These are phyloP conservation scores for Cyanoderma ruficeps DNA, from an alignment of 2,113 vertebrate species.

Conservation along the genomic window DNA sequence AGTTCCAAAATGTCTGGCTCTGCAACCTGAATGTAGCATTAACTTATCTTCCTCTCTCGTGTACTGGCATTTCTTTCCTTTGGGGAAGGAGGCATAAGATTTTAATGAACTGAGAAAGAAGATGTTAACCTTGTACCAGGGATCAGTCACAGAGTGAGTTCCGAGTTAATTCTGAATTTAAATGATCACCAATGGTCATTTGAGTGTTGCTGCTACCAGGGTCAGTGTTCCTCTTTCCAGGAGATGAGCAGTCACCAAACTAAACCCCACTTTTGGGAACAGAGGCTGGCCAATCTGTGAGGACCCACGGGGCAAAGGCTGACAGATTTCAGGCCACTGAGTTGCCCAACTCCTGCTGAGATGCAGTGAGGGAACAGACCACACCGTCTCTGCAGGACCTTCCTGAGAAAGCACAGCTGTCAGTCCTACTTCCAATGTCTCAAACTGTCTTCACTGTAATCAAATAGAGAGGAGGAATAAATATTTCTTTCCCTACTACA, in stretches of 20 bases:
- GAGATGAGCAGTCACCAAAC: neutral
- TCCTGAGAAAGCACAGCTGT: neutral
- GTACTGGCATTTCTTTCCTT: slow-evolving; percentile 32
- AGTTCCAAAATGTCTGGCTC: slow-evolving; percentile 24
- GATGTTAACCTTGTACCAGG: neutral
- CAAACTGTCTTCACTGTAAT: neutral
- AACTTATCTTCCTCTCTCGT: neutral
- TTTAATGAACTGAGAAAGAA: slow-evolving; percentile 8
- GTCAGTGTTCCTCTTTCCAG: neutral
- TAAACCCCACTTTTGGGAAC: neutral
- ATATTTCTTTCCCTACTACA: neutral
- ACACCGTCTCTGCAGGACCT: neutral
- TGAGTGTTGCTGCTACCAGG: neutral
- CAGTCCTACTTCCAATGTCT: neutral
- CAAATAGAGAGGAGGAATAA: neutral
- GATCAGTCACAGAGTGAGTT: neutral
- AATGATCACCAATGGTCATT: neutral
- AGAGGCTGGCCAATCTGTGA: neutral
- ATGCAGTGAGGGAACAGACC: neutral
- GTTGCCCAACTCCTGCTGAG: neutral
- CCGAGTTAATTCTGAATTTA: too few species aligned
- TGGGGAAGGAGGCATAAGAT: neutral
- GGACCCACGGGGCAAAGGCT: neutral
- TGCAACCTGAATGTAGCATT: slow-evolving; percentile 7
- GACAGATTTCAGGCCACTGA: neutral